phyloP scores from a whole-genome alignment of 2,888 invertebrate genomes.

The Spatulosminthurus flaviceps region DNA sequence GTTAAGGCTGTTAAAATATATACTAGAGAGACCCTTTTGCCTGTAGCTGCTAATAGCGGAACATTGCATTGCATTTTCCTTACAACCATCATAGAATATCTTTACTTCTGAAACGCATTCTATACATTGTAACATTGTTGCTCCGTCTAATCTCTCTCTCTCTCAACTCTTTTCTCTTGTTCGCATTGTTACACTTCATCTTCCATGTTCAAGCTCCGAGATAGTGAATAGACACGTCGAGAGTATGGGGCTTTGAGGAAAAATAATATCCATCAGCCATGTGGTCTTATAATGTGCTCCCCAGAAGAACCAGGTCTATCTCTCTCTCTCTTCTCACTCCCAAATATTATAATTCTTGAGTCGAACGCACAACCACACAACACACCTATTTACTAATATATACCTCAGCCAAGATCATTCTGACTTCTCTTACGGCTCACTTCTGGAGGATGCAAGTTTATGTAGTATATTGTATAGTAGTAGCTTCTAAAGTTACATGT shows the following conservation, averaged over 20 bases:
- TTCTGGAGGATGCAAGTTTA: too few species aligned
- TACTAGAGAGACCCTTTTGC: neutral
- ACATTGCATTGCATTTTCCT: slow-evolving; percentile 27
- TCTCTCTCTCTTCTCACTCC: neutral
- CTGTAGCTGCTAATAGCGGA: slow-evolving; percentile 5
- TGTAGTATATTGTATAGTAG: too few species aligned
- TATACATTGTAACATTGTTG: slow-evolving; percentile 14
- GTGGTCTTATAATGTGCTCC: neutral
- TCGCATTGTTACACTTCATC: slow-evolving; percentile 38
- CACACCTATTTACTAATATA: neutral
- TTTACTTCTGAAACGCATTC: neutral
- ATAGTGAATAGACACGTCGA: neutral
- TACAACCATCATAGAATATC: slow-evolving; percentile 1
- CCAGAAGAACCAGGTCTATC: too few species aligned
- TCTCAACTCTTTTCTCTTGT: slow-evolving; percentile 27
- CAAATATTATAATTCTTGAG: slow-evolving; percentile 6
- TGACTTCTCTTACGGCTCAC: slow-evolving; percentile 5
- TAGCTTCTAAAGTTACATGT: too few species aligned
- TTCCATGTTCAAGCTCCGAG: slow-evolving; percentile 9
- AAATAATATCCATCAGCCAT: slow-evolving; percentile 23
- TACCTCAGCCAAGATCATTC: neutral
- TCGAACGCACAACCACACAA: neutral
- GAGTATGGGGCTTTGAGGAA: neutral
- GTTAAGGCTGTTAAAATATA: slow-evolving; percentile 1
- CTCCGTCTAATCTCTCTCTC: slow-evolving; percentile 22